Conservation (phyloP, 2,113 vertebrate genomes). For the Sceloporus undulatus region DNA sequence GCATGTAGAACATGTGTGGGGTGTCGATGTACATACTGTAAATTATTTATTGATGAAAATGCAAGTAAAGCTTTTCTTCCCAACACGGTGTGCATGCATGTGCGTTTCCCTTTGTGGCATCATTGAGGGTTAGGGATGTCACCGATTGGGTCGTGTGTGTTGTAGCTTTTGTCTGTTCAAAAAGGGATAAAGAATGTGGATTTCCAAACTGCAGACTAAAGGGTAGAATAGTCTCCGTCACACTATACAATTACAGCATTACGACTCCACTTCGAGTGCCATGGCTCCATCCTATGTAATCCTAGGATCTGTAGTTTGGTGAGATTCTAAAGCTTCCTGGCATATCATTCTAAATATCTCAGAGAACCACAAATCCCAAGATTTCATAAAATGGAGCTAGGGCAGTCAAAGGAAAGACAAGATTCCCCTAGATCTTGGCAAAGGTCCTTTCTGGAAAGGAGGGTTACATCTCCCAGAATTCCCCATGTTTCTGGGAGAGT, state of each 20-base stretch:
- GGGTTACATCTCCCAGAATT: too few relatives aligned
- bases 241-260: background rate
- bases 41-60: slow-evolving; percentile 98
- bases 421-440: too few relatives aligned
- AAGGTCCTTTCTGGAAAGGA: too few relatives aligned
- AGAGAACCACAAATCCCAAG: too few relatives aligned
- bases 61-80: slow-evolving; percentile 83
- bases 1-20: slow-evolving; percentile 78
- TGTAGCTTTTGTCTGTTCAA: background rate
- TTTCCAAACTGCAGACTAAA: background rate
- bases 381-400: too few relatives aligned
- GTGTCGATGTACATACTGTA: slow-evolving; percentile 93
- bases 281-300: too few relatives aligned
- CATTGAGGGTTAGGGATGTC: background rate
- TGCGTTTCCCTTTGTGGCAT: slow-evolving; percentile 5
- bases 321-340: too few relatives aligned
- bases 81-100: slow-evolving; percentile 20
- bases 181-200: background rate
- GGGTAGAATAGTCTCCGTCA: background rate
- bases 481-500: too few relatives aligned
- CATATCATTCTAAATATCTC: too few relatives aligned
- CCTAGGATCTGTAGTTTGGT: too few relatives aligned
- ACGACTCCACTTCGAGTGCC: too few relatives aligned
- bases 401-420: too few relatives aligned
- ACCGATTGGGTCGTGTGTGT: background rate